These are phyloP conservation scores for Epinephelus coioides DNA, from an alignment of 2,797 vertebrate genomes.

Conservation along the genomic window DNA sequence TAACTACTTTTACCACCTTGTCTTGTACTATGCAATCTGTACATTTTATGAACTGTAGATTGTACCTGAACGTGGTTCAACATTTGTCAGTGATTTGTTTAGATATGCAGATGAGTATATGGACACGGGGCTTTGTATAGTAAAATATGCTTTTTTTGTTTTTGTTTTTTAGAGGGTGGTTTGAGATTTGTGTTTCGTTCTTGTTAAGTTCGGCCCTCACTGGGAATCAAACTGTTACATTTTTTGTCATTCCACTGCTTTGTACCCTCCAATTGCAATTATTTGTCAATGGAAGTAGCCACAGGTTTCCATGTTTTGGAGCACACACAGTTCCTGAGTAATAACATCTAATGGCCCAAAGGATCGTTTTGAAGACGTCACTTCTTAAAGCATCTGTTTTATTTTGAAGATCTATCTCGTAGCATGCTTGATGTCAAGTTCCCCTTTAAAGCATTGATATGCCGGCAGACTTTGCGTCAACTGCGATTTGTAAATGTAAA, in stretches of 20 bases:
- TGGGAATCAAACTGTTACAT: constrained; percentile 86
- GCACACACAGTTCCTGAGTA: constrained; percentile 38
- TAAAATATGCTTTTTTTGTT: constrained; percentile 64
- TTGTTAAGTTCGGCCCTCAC: constrained; percentile 84
- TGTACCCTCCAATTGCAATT: constrained; percentile 70
- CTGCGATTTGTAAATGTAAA: constrained; percentile 69
- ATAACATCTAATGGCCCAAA: constrained; percentile 38
- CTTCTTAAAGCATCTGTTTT: constrained; percentile 46
- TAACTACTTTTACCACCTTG: constrained; percentile 83
- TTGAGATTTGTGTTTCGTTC: constrained; percentile 85
- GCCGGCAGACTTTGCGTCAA: constrained; percentile 62
- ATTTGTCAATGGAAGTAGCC: constrained; percentile 71
- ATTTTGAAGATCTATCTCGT: constrained; percentile 60
- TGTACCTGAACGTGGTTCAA: constrained; percentile 86
- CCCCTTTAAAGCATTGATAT: constrained; percentile 78
- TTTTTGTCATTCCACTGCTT: constrained; percentile 88
- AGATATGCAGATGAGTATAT: constrained; percentile 84
- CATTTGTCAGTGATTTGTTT: constrained; percentile 91
- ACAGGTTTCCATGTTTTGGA: constrained; percentile 63
- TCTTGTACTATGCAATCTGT: constrained; percentile 99
- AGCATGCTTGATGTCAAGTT: constrained; percentile 78
- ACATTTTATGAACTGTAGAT: constrained; percentile 92
- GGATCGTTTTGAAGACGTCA: constrained; percentile 33
- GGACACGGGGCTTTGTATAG: constrained; percentile 87
- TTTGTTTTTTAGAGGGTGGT: constrained; percentile 71